phyloP scores from a whole-genome alignment of 2,113 vertebrate species.

The Rhombomys opimus region DNA sequence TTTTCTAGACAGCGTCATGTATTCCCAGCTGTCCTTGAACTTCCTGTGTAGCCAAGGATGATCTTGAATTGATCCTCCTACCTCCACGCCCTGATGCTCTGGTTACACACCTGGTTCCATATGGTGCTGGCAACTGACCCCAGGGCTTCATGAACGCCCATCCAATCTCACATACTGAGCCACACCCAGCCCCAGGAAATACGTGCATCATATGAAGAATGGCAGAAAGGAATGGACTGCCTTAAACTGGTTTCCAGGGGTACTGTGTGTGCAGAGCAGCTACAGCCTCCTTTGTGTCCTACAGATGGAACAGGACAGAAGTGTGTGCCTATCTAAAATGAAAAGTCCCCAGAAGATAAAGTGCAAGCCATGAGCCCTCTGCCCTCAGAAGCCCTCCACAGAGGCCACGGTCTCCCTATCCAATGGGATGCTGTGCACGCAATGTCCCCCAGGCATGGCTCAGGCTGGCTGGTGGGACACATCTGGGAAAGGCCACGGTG shows the following conservation, averaged over 20 bases:
- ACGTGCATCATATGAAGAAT: background rate
- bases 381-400: background rate
- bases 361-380: background rate
- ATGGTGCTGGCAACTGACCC: background rate
- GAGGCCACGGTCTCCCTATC: background rate
- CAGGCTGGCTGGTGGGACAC: background rate
- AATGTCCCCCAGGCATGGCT: background rate
- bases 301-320: background rate
- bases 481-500: background rate
- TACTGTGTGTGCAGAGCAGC: background rate
- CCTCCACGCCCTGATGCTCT: background rate
- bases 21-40: background rate
- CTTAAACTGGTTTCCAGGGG: background rate
- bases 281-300: background rate
- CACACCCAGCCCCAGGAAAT: background rate
- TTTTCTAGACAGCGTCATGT: background rate
- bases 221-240: no score
- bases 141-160: background rate
- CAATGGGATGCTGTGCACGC: no score
- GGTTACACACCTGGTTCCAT: background rate
- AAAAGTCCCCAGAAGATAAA: background rate
- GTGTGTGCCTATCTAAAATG: background rate
- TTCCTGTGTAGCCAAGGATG: background rate
- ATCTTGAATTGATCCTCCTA: background rate
- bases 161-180: background rate